Evolutionary conservation across 2,113 vertebrate species (phyloP), one percentile per base, ranked within the genome.

Genomic region (Miniopterus natalensis): DNA sequence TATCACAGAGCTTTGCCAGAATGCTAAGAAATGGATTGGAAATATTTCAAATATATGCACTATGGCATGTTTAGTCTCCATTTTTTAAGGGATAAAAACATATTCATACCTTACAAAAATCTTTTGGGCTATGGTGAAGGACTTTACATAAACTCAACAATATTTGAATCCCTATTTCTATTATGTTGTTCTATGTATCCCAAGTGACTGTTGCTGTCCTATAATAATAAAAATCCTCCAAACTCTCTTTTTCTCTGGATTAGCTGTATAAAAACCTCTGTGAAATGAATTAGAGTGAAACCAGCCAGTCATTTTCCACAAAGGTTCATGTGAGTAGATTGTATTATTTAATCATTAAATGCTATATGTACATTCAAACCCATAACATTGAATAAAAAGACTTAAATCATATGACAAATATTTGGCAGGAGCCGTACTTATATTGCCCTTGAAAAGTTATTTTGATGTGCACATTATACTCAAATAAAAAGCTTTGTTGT

Each of bases 331-430:
- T 59, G 57, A 90, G 71, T 74, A 96, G 92, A 96, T 57, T 45
- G 6, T 47, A 96, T 91, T 68, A 79, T 79, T 94, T 95, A 95
- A 86, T 95, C 86, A 84, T 93, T 91, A 96, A 91, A 81, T 84
- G 31, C 36, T 59, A n/a, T 92, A 66, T 66, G 10, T 84, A 55
- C 8, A 0, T 91, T 93, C 65, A 80, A 88, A 27, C 29, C n/a
- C 8, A 42, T 85, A 57, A 83, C 51, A 77, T 47, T 47, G 10
- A 95, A 11, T 57, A 86, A 94, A 96, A 94, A 49, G 13, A 55
- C 55, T 87, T 59, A 94, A 61, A 75, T 47, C 61, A 59, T 53
- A 81, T 15, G 9, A 74, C 20, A 94, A 83, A 97, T 66, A 71
- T 31, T 89, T 71, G 45, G 75, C 53, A 87, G 47, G 6, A 21